These are phyloP conservation scores for Calephelis virginiensis DNA, from an alignment of 1,140 invertebrate species.

Conservation along the genomic window DNA sequence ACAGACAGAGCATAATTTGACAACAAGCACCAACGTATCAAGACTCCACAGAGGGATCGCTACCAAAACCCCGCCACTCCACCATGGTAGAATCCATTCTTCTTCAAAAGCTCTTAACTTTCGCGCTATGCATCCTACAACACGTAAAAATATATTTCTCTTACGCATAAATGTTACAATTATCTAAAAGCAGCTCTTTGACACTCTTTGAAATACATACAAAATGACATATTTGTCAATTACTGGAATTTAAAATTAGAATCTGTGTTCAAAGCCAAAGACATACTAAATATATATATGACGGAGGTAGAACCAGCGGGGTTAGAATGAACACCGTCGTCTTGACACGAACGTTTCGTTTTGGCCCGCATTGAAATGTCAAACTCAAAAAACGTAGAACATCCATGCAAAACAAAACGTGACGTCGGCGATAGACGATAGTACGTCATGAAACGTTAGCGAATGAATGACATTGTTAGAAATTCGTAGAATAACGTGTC, in stretches of 20 bases:
- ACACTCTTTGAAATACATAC: too few species aligned
- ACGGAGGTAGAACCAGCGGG: too few species aligned
- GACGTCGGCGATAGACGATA: too few species aligned
- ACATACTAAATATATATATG: background rate
- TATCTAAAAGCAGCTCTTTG: background rate
- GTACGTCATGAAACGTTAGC: too few species aligned
- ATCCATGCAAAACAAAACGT: too few species aligned
- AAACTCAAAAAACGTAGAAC: too few species aligned
- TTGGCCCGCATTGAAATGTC: too few species aligned
- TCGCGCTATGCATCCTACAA: slow-evolving; percentile 48
- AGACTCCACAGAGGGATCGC: slow-evolving; percentile 55
- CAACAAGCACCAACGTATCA: slow-evolving; percentile 53
- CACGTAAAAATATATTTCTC: slow-evolving; percentile 54
- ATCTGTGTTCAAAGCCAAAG: background rate
- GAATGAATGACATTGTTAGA: too few species aligned
- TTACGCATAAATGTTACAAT: slow-evolving; percentile 40
- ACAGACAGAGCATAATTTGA: slow-evolving; percentile 58
- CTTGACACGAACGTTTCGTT: too few species aligned
- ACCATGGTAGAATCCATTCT: slow-evolving; percentile 63
- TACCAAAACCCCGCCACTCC: slow-evolving; percentile 50
- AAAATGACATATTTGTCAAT: slow-evolving; percentile 10
- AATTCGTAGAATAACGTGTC: too few species aligned
- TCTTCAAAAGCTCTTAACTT: slow-evolving; percentile 59
- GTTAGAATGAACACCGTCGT: too few species aligned
- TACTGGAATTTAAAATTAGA: background rate